phyloP scores from a whole-genome alignment of 2,797 vertebrate species.

The Nannoperca australis region DNA sequence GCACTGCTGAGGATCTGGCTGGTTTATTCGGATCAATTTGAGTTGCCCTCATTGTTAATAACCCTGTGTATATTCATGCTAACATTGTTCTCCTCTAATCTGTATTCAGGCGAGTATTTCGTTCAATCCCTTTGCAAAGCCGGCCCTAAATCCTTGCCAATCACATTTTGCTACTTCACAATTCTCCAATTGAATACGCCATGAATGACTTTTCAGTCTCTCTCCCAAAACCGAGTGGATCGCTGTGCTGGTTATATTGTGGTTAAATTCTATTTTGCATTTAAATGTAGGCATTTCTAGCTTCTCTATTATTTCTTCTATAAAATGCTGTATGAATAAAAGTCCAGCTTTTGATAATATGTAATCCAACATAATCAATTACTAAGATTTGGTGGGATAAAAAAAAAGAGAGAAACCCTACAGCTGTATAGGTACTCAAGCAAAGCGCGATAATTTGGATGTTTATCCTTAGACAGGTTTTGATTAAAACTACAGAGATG shows the following conservation, averaged over 20 bases:
- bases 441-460: conserved; percentile 57
- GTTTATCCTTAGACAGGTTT: conserved; percentile 68
- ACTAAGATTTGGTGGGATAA: conserved; percentile 25
- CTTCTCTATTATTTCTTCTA: conserved; percentile 17
- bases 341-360: conserved; percentile 36
- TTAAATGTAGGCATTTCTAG: conserved; percentile 41
- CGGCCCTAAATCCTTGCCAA: conserved; percentile 82
- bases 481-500: conserved; percentile 72
- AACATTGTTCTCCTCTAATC: conserved; percentile 85
- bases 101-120: conserved; percentile 84
- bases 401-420: conserved; percentile 9
- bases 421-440: conserved; percentile 37
- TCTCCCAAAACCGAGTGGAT: conserved; percentile 59
- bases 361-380: conserved; percentile 69
- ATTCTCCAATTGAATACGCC: conserved; percentile 79
- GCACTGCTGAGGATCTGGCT: conserved; percentile 70
- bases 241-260: conserved; percentile 38
- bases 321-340: conserved; percentile 16
- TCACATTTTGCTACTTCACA: conserved; percentile 84
- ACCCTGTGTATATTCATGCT: conserved; percentile 82
- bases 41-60: conserved; percentile 83
- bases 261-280: conserved; percentile 50
- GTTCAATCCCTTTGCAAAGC: conserved; percentile 82
- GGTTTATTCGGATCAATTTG: conserved; percentile 83
- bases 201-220: conserved; percentile 65